Evolutionary conservation across 2,113 vertebrate species (phyloP), one percentile per base, ranked within the genome.

Genomic region (Lepidothrix coronata): DNA sequence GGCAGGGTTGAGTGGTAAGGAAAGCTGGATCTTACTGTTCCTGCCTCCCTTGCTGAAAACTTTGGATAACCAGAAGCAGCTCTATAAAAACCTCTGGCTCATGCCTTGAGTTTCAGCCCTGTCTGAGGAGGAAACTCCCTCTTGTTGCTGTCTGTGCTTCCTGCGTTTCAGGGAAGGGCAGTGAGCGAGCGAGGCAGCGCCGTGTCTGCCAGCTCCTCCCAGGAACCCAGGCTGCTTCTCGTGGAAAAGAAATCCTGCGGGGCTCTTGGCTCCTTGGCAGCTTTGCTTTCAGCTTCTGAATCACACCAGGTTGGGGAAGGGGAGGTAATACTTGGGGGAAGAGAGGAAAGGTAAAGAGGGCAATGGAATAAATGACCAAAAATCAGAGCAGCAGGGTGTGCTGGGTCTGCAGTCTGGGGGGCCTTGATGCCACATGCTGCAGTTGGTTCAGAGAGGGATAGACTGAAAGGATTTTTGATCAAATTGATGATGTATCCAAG

Each of bases 171-270:
- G 83, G 79, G 85, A 63, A 83, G 63, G 76, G 79, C 84, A 52
- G 66, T n/a, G 27, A 22, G 57, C 14, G 71, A 72, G 55, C 0
- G 6, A 68, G n/a, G 72, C 68, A 79, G 73, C 1, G 0, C 43
- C 0, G 0, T 27, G 0, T 27, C 62, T 57, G 8, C 79, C 48
- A 27, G 44, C 59, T 62, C 48, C 66, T 78, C 14, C 15, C 30
- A 13, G 79, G 37, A 92, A 4, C 30, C 9, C 2, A 33, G 17
- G 21, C 16, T 75, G 5, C 12, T 27, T 51, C 59, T 62, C 48
- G 12, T 51, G 35, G 41, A 28, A 81, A 30, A 43, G 15, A 43
- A 85, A 75, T 46, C 43, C n/a, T 12, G 4, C 21, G 51, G 46
- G 85, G 43, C 61, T 70, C 58, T 51, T n/a, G 30, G 4, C 14